Base-by-base conservation (phyloP, 2,888 invertebrate genomes). In the Psylliodes chrysocephalus region DNA sequence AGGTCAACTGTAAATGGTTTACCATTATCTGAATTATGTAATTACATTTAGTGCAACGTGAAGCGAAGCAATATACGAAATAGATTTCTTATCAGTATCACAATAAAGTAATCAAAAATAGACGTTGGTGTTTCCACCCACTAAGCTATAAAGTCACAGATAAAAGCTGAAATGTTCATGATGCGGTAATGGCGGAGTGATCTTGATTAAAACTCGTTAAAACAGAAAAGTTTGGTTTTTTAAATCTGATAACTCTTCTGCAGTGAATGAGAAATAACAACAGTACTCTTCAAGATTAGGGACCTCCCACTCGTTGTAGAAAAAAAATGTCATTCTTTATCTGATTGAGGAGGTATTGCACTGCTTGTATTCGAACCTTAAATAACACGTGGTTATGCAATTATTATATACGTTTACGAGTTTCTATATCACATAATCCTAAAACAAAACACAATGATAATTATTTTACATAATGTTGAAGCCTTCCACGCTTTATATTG, bases 51-150 rank as follows among this genome's bases (percentile, higher is more conserved):
- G 63, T 57, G 56, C 63, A 47, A 38, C 52, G 62, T 53, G 28
- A 59, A 59, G 59, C 63, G 54, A 57, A 30, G 60, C 59, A 59
- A 65, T 64, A 65, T 67, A 69, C 63, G 49, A 71, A 73, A 70
- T 67, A 69, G 68, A 72, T 77, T 77, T 79, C 78, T 79, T 77
- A 80, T 80, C 79, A 68, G 68, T 73, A 79, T 78, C 78, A 77
- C 77, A 78, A 79, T 79, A 77, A 71, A 79, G 76, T 75, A 79
- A 79, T 79, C 78, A 77, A 75, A 75, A 75, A 75, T 75, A 77
- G 78, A 77, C 78, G 77, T 78, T 76, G 77, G 77, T 71, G 75
- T 71, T 72, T 71, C 77, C 78, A 77, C 79, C 79, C 76, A 79
- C 77, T 64, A 65, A 71, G 67, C 74, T 74, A 71, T 77, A 75